A percentile compares a stretch with the other conserved stretches of the same genome.
Evolutionary conservation across 2,888 invertebrate genomes (phyloP).

Genomic region (Platycheirus rosarum): DNA sequence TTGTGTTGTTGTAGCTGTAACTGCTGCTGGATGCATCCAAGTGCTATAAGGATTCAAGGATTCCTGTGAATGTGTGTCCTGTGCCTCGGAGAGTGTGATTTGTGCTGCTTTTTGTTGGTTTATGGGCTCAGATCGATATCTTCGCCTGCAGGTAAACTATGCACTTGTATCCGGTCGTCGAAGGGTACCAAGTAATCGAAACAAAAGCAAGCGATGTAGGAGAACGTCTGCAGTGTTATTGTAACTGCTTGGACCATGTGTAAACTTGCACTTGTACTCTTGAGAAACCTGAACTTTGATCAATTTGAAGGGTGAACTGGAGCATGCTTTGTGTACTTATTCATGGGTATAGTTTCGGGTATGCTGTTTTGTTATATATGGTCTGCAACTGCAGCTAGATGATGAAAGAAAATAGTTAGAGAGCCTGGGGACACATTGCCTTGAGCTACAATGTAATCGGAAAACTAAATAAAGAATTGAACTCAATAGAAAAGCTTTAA

Average conservation of each 20-base stretch:
- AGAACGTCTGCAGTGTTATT: constrained; percentile 1
- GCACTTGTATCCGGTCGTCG: constrained; percentile 35
- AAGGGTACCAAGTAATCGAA: constrained; percentile 22
- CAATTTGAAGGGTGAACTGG: constrained; percentile 22
- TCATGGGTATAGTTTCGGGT: no score
- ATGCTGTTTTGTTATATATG: not conserved
- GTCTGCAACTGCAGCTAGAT: not conserved
- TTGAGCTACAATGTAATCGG: no score
- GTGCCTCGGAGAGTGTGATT: constrained; percentile 30
- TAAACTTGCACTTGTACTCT: not conserved
- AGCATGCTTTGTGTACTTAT: no score
- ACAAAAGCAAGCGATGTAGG: constrained; percentile 34
- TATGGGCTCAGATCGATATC: constrained; percentile 57
- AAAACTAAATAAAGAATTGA: no score
- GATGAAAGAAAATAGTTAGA: no score
- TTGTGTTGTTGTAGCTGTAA: not conserved
- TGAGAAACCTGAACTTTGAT: constrained; percentile 11
- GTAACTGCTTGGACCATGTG: not conserved
- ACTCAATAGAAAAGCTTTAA: no score
- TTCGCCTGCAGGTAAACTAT: constrained; percentile 52
- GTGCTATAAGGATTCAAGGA: no score
- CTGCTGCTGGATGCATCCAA: not conserved
- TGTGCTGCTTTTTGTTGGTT: constrained; percentile 42
- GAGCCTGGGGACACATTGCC: no score
- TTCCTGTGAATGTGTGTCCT: not conserved